Conservation (phyloP, 2,888 invertebrate genomes). For the Orthonevra nobilis region DNA sequence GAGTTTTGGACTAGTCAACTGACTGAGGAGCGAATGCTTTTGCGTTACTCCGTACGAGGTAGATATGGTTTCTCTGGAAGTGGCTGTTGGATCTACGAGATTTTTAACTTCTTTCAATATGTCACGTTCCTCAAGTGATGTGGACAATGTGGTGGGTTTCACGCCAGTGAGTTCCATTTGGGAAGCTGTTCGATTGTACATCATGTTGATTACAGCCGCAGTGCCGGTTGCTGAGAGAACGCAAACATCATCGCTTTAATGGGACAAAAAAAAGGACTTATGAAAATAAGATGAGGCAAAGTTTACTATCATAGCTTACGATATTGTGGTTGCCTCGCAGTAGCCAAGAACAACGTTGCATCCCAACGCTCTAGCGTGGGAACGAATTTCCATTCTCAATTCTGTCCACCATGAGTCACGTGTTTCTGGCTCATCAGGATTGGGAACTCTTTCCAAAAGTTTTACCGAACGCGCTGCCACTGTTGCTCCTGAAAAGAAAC, state of each 20-base stretch:
- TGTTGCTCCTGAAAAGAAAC: constrained; percentile 83
- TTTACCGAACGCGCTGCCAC: constrained; percentile 93
- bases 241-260: constrained; percentile 93
- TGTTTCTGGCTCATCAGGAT: constrained; percentile 93
- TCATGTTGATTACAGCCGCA: constrained; percentile 89
- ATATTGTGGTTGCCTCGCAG: constrained; percentile 94
- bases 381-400: constrained; percentile 95
- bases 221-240: constrained; percentile 96
- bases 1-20: constrained; percentile 39
- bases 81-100: constrained; percentile 12
- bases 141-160: constrained; percentile 79
- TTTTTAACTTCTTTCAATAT: constrained; percentile 59
- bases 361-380: constrained; percentile 94
- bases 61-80: constrained; percentile 72
- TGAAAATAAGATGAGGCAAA: neutral
- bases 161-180: constrained; percentile 76
- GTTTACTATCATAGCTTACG: constrained; percentile 82
- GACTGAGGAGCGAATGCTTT: constrained; percentile 37
- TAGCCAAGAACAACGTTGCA: constrained; percentile 98
- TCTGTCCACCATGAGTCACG: constrained; percentile 99
- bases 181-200: constrained; percentile 80
- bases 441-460: constrained; percentile 89
- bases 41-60: constrained; percentile 71
- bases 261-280: constrained; percentile 69
- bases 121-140: constrained; percentile 82